phyloP scores from a whole-genome alignment of 2,797 vertebrate genomes.

The Sarcoramphus papa region DNA sequence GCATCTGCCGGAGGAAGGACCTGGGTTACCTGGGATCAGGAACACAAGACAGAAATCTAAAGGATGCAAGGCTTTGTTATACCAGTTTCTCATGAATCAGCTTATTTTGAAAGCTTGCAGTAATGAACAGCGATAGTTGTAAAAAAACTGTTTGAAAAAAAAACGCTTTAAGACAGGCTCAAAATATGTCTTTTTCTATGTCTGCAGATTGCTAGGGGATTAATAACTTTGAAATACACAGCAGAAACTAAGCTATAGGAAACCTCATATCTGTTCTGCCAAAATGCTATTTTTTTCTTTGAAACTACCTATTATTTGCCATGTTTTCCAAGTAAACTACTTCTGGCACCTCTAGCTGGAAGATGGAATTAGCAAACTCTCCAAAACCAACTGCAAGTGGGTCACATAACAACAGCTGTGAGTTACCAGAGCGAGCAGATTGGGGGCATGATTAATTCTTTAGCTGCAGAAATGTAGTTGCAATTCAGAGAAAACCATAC shows the following conservation, averaged over 20 bases:
- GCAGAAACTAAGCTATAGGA: not conserved
- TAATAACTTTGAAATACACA: not conserved
- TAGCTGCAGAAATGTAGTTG: not conserved
- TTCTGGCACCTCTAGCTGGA: not conserved
- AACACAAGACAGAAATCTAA: not conserved
- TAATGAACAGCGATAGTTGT: fast-evolving
- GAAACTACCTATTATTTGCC: not conserved
- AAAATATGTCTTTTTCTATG: not conserved
- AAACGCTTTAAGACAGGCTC: not conserved
- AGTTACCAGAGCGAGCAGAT: not conserved
- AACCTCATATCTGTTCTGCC: not conserved
- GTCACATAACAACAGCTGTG: not conserved
- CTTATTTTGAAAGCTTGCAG: not conserved
- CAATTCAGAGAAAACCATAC: not conserved
- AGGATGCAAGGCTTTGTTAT: not conserved
- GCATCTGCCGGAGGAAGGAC: fast-evolving
- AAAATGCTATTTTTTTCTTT: not conserved
- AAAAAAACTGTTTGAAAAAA: not conserved
- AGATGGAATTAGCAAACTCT: not conserved
- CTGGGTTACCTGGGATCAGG: not conserved
- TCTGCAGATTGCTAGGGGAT: not conserved
- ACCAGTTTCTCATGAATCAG: not conserved
- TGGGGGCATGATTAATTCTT: not conserved
- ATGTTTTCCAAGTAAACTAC: not conserved
- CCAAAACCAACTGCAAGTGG: not conserved